Percentiles rank a stretch among this genome's conserved stretches.
Conservation (phyloP, 2,113 vertebrate species). For the human region GRCh38 chr11:100904501-100905000, state of each 20-base stretch:
- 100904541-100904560: no score
- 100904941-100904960: not conserved
- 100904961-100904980: not conserved
- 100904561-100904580: no score
- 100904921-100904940: not conserved
- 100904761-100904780: not conserved
- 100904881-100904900: not conserved
- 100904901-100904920: not conserved
- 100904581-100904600: not conserved
- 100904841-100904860: not conserved
- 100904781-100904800: not conserved
- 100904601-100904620: rapidly evolving
- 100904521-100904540: no score
- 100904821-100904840: not conserved
- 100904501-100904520: no score
- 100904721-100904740: not conserved
- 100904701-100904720: not conserved
- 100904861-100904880: not conserved
- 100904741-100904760: not conserved
- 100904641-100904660: no score
- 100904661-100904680: not conserved
- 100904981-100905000: not conserved
- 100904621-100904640: not conserved
- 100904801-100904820: not conserved
- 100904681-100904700: not conserved